Base-by-base conservation (phyloP, 2,797 vertebrate genomes). In the Sphaeramia orbicularis region DNA sequence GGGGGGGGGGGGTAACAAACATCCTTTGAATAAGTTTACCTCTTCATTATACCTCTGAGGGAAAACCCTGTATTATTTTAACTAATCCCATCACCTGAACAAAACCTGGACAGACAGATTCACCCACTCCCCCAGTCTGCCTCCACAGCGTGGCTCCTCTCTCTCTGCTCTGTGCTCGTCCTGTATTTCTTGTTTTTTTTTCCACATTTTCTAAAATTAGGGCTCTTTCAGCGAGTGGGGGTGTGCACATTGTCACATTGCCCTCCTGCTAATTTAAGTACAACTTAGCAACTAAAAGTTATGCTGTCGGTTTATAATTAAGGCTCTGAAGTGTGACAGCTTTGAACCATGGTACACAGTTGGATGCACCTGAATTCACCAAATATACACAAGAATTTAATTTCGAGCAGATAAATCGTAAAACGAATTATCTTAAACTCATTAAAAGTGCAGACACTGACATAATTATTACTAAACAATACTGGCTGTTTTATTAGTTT, bases 201-300 rank as follows among this genome's bases (percentile, higher is more conserved):
- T n/a, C n/a, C 30, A 32, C 60, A 30, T 30, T 36, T 14, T 13
- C 36, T 61, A 40, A 50, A 61, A 61, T 41, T 7, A 13, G 18
- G 19, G 7, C 24, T 58, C 4, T 16, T 36, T 43, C 32, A 10
- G 30, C n/a, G 6, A 41, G n/a, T 10, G 11, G 14, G 41, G 12
- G 21, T 30, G 37, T 4, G 43, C 15, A 11, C 6, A 14, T 8
- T 6, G n/a, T 18, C 45, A 50, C 21, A 40, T 37, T 41, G 36
- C n/a, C 21, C n/a, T 50, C 37, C 21, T 18, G 11, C 11, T 50
- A 27, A 30, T 18, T 15, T 7, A 2, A 49, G 44, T 12, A 15
- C 18, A 14, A 15, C 7, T 12, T 6, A 37, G 45, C 15, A 42
- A 16, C 40, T 51, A 62, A 37, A 44, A 18, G 3, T 19, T 14